Evolutionary conservation across 2,113 vertebrate species (phyloP).

Genomic region (Podarcis raffonei): DNA sequence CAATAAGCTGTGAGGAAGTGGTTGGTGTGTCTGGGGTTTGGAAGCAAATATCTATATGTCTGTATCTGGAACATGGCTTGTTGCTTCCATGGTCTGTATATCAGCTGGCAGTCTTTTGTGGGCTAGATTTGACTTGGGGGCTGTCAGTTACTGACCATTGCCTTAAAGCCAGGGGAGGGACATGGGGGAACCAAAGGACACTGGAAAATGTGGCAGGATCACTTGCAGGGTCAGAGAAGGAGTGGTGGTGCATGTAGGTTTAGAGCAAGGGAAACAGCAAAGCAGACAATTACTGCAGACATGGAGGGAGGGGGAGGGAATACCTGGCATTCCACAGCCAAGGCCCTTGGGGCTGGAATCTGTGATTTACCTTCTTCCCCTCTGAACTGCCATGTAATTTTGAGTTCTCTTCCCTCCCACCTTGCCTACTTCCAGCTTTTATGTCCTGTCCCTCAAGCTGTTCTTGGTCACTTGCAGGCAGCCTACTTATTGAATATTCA

Average conservation of each 20-base stretch:
- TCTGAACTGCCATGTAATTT: not conserved
- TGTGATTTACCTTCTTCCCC: not conserved
- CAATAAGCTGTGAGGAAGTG: not conserved
- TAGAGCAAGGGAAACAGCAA: not conserved
- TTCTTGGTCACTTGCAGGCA: not conserved
- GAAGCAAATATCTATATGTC: not conserved
- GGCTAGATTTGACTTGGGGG: not conserved
- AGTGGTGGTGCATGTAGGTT: not conserved
- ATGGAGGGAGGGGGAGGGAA: not conserved
- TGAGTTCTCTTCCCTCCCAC: not conserved
- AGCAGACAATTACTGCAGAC: not conserved
- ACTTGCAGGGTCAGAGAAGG: not conserved
- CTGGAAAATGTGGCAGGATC: not conserved
- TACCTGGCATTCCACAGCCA: conserved; percentile 1
- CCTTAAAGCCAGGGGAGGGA: not conserved
- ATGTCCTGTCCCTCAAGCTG: not conserved
- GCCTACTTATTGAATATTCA: too few relatives aligned
- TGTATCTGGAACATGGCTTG: not conserved
- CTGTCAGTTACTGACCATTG: not conserved
- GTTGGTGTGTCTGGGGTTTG: too few relatives aligned
- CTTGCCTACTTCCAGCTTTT: not conserved
- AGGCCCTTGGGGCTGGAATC: not conserved
- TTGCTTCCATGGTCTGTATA: not conserved
- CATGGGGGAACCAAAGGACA: not conserved
- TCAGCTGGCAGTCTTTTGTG: not conserved